A percentile compares a stretch with the other conserved stretches of the same genome.
Evolutionary conservation across 2,113 vertebrate species (phyloP).

Genomic region (Rana temporaria): DNA sequence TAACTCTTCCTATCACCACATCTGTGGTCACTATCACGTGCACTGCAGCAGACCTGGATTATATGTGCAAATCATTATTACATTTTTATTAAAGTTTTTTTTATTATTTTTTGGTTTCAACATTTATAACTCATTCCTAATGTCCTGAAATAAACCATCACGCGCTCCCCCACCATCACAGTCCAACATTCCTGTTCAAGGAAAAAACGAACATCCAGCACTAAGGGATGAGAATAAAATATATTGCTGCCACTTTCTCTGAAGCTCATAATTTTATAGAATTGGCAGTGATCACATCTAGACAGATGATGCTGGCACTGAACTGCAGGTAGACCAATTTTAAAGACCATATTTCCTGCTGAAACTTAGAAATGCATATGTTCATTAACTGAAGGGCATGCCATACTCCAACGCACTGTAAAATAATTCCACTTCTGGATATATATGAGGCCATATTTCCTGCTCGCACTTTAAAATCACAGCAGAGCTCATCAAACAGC

Average conservation of each 20-base stretch:
- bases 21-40: too few relatives aligned
- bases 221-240: too few relatives aligned
- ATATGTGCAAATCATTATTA: too few relatives aligned
- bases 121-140: too few relatives aligned
- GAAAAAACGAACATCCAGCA: too few relatives aligned
- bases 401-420: slow-evolving; percentile 14
- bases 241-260: not conserved
- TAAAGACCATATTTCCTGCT: slow-evolving; percentile 7
- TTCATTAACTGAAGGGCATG: slow-evolving; percentile 14
- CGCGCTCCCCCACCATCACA: too few relatives aligned
- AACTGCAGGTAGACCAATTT: not conserved
- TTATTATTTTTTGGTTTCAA: too few relatives aligned
- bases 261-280: not conserved
- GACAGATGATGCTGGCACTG: slow-evolving; percentile 7
- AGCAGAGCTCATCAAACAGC: not conserved
- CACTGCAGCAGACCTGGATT: too few relatives aligned
- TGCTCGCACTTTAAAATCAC: slow-evolving; percentile 7
- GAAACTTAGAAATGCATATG: not conserved
- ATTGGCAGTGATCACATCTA: slow-evolving; percentile 17
- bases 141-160: too few relatives aligned
- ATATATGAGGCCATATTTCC: not conserved
- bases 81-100: too few relatives aligned
- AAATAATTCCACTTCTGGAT: slow-evolving; percentile 14
- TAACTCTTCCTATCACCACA: too few relatives aligned
- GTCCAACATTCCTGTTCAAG: too few relatives aligned